phyloP scores from a whole-genome alignment of 2,888 invertebrate genomes.

The Nomada lathburiana region DNA sequence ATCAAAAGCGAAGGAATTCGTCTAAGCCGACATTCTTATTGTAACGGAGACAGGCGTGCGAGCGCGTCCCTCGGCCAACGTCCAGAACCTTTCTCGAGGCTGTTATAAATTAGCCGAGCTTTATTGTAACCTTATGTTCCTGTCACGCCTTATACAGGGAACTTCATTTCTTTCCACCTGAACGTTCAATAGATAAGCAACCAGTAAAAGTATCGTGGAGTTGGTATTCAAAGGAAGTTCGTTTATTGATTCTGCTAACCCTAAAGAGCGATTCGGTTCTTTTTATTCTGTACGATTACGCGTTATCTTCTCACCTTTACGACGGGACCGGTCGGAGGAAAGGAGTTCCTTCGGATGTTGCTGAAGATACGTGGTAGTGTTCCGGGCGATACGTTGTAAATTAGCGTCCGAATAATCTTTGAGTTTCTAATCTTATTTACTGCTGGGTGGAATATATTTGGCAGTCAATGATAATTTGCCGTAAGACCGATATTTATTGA shows the following conservation, averaged over 20 bases:
- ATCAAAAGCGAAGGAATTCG: slow-evolving; percentile 28
- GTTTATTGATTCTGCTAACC: slow-evolving; percentile 25
- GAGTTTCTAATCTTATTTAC: neutral
- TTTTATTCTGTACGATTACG: slow-evolving; percentile 18
- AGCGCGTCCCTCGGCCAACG: slow-evolving; percentile 15
- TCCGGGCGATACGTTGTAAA: neutral
- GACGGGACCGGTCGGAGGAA: slow-evolving; percentile 8
- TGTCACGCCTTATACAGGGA: slow-evolving; percentile 41
- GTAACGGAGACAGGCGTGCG: slow-evolving; percentile 36
- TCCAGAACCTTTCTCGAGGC: slow-evolving; percentile 25
- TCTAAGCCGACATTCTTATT: slow-evolving; percentile 24
- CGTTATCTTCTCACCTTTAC: slow-evolving; percentile 14
- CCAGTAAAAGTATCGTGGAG: slow-evolving; percentile 12
- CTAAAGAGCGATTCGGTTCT: slow-evolving; percentile 24
- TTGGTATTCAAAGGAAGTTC: slow-evolving; percentile 20
- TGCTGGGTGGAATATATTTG: neutral
- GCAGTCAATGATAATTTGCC: neutral
- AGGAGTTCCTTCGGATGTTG: slow-evolving; percentile 9
- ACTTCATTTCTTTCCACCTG: slow-evolving; percentile 27
- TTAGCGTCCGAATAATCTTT: neutral
- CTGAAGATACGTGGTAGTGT: neutral
- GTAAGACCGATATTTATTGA: no score
- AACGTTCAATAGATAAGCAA: slow-evolving; percentile 38
- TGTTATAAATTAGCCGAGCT: slow-evolving; percentile 46
- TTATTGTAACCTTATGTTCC: slow-evolving; percentile 44